Base-by-base conservation (phyloP, 2,113 vertebrate species). In the Ceyx cyanopectus region DNA sequence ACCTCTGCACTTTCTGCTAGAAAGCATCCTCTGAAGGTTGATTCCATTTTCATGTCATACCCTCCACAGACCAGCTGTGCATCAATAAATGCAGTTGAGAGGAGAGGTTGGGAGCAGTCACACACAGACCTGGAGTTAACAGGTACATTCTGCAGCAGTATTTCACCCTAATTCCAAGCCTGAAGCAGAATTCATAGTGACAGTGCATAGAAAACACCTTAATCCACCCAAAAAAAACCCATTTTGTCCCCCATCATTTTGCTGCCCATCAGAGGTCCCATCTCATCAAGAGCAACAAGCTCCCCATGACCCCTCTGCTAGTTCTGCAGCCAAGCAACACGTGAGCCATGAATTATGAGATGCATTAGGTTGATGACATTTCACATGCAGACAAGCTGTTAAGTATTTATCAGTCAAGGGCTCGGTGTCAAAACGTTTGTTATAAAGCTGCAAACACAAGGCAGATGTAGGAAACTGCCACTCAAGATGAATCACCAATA, bases 401-500 rank as follows among this genome's bases (percentile, higher is more conserved):
- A 41, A 81, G 48, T 57, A 66, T 89, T 95, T 87, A 87, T 77
- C 68, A 91, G 69, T 23, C 91, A 65, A 48, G 5, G 2, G 50
- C 70, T 85, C 4, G 0, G 5, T 78, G 67, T 93, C 89, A 91
- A 85, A 95, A 85, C 16, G 40, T 87, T 91, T 57, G 77, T 65
- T 78, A 46, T 11, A 54, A 85, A 89, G 58, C 48, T 69, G 40
- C 22, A 30, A 77, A 37, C 75, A 21, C 32, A 29, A 54, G 75
- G 10, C 63, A 78, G 78, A 72, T 20, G 70, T 30, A 53, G 5
- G 1, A 26, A 89, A 58, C 56, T 14, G 60, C 6, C 8, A 54
- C 89, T 77, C 20, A 6, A 43, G 79, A 91, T 87, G 85, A 94
- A 94, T 95, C 89, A 81, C 80, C 66, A 29, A 69, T 81, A 69